Base-by-base conservation (phyloP, 2,888 invertebrate genomes). In the Epinotia demarniana region DNA sequence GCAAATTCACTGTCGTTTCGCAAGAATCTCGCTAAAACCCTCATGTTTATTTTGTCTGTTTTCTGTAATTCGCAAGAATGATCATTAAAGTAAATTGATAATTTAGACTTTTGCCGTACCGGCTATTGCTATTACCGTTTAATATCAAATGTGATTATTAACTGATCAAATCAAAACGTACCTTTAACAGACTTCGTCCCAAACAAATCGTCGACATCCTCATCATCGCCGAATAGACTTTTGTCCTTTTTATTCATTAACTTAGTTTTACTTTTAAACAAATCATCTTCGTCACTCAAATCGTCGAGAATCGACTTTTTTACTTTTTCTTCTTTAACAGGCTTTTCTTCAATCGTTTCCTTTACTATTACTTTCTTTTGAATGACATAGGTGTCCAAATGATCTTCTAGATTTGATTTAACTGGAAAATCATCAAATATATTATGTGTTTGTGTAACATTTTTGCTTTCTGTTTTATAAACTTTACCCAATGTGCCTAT, bases 211-310 rank as follows among this genome's bases (percentile, higher is more conserved):
- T 89, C 90, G 78, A 84, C 86, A 72, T 90, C 87, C 73, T 87
- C 87, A 60, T 89, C 91, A 80, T 92, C 93, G 69, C 88, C 89
- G 61, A 94, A 94, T 46, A 93, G 80, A 13, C 89, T 84, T 18
- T 81, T 80, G 6, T 81, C 74, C 73, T 84, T 84, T 3, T 80
- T 79, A 1, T 75, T 49, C 0, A 18, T 53, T n/a, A 81, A 79
- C 74, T 85, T 86, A 19, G 80, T 85, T 80, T 81, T 84, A 33
- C 84, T 82, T 77, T 90, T 90, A 58, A 93, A 81, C 78, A 90
- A 86, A 49, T 83, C 81, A 46, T 92, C 92, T 43, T 90, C 91
- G 62, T 92, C 90, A 55, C 88, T 88, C 0, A 85, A 78, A 78
- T 90, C 88, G 73, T 85, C 88, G 64, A 93, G 91, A 27, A 92